phyloP scores from a whole-genome alignment of 2,113 vertebrate genomes.

The Leucosticte australis region DNA sequence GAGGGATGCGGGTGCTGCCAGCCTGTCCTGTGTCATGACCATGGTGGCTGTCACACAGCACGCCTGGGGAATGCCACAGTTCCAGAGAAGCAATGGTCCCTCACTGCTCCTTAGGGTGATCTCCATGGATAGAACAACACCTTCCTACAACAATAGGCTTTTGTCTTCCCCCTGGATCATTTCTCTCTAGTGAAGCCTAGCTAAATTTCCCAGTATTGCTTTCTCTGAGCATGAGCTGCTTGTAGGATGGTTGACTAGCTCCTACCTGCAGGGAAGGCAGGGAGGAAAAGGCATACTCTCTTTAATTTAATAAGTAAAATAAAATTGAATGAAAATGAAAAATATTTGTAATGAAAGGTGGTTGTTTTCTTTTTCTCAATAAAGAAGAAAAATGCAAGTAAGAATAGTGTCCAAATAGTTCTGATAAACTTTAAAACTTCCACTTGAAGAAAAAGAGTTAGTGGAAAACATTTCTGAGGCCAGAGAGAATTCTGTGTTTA shows the following conservation, averaged over 20 bases:
- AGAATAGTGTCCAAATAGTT: neutral
- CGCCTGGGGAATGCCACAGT: fast-evolving
- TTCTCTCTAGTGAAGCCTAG: neutral
- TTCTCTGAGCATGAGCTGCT: neutral
- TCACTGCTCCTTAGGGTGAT: neutral
- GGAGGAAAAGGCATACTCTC: neutral
- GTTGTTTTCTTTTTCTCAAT: neutral
- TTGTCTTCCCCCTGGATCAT: neutral
- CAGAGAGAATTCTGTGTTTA: neutral
- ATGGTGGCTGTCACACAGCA: neutral
- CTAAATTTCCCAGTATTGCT: neutral
- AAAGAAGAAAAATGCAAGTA: neutral
- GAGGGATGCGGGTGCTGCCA: neutral
- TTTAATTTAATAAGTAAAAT: neutral
- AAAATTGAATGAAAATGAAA: neutral
- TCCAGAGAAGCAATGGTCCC: neutral
- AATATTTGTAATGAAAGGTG: neutral
- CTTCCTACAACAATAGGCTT: neutral
- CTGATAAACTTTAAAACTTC: neutral
- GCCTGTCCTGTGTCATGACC: neutral
- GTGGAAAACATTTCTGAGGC: neutral
- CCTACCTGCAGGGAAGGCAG: neutral
- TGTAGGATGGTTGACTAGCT: neutral
- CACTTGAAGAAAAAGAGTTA: neutral
- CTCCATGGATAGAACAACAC: neutral